Conservation (phyloP, 1,140 invertebrate species). For the Listronotus oregonensis region DNA sequence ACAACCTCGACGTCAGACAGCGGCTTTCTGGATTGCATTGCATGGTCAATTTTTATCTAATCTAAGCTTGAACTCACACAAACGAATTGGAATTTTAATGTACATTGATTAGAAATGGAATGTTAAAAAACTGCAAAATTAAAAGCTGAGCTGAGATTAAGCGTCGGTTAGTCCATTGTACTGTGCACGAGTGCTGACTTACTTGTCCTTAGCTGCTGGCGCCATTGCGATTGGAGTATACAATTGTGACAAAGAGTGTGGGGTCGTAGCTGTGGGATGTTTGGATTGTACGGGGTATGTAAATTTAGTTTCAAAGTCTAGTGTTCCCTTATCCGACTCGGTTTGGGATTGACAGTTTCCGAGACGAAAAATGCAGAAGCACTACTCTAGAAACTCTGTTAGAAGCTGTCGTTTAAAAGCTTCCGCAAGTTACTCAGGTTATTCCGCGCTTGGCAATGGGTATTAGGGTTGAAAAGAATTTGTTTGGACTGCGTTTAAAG, state of each 20-base stretch:
- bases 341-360: slow-evolving; percentile 1
- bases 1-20: background rate
- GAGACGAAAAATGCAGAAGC: slow-evolving; percentile 18
- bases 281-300: background rate
- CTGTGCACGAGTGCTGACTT: slow-evolving; percentile 56
- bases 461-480: slow-evolving; percentile 23
- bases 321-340: slow-evolving; percentile 1
- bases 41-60: slow-evolving; percentile 35
- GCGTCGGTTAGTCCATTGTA: slow-evolving; percentile 57
- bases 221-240: slow-evolving; percentile 33
- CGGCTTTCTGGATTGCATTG: background rate
- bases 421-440: slow-evolving; percentile 19
- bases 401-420: slow-evolving; percentile 33
- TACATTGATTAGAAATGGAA: slow-evolving; percentile 54
- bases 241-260: slow-evolving; percentile 17
- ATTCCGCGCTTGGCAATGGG: slow-evolving; percentile 34
- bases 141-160: slow-evolving; percentile 58
- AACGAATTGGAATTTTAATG: slow-evolving; percentile 48
- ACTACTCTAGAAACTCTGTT: slow-evolving; percentile 28
- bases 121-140: slow-evolving; percentile 55
- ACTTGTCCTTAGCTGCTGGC: slow-evolving; percentile 46
- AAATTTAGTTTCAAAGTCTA: slow-evolving; percentile 1
- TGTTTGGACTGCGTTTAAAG: slow-evolving; percentile 22
- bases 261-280: slow-evolving; percentile 9
- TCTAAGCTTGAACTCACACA: slow-evolving; percentile 53